Evolutionary conservation across 2,888 invertebrate species (phyloP), one percentile per base, ranked within the genome.

Genomic region (Sesamia inferens): DNA sequence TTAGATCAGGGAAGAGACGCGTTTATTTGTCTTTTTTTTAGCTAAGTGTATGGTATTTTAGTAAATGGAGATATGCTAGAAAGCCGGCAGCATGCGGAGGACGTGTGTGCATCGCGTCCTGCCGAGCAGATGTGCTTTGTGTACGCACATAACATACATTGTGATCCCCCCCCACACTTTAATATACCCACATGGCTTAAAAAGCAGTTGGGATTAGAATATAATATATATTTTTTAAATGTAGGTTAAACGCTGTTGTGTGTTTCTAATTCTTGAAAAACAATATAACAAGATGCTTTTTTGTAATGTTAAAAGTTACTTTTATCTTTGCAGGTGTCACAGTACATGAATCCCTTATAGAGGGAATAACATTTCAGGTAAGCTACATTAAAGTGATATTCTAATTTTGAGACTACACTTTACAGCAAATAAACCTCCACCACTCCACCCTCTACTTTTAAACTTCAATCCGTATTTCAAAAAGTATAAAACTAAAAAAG

Each of bases 351-450:
- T 91, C 93, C 65, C 88, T 95, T 75, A 90, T 94, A 85, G 95
- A 94, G 88, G 94, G 94, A 74, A 91, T 95, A 86, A 93, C 93
- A 86, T 93, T 94, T 88, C 94, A 95, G 93, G 95, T 95, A 89
- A 89, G 85, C 66, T 48, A 5, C 5, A 51, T 7, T 51, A 19
- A 48, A 48, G 1, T 22, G n/a, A 19, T 19, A 11, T 39, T 19
- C 14, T 48, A 13, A 13, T n/a, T 16, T 4, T 16, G 7, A 16
- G 22, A 71, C 8, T 13, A 31, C 31, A 31, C 31, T 31, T 1
- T 1, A 31, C 31, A 31, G 31, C 31, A 31, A 31, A 31, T 31
- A 31, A 31, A 31, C 31, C 31, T 31, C 31, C 31, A 31, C 31
- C 31, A 31, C 31, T 31, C 31, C 31, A 31, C 31, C 31, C 31